These are phyloP conservation scores for Antedon mediterranea DNA, from an alignment of 53 echinoderm and acorn worm species.

Conservation along the genomic window DNA sequence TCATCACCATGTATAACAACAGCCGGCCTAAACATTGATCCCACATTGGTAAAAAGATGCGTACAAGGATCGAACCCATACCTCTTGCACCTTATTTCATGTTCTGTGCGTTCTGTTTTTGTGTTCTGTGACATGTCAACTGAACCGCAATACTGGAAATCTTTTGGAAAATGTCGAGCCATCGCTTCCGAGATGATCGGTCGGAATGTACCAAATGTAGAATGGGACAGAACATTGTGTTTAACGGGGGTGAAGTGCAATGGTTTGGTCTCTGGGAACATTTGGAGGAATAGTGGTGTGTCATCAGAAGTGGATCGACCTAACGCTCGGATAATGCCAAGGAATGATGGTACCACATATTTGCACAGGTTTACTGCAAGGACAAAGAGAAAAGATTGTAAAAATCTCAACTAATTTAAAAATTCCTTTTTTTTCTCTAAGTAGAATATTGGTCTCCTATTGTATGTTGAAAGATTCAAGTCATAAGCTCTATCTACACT, in stretches of 20 bases:
- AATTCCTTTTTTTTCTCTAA: too few species aligned
- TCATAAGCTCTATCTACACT: too few species aligned
- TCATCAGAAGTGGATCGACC: conserved; percentile 35
- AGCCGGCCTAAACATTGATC: conserved; percentile 37
- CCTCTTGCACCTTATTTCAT: conserved; percentile 13
- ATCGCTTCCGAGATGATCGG: conserved; percentile 82
- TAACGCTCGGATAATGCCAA: conserved; percentile 68
- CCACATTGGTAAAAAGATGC: conserved; percentile 40
- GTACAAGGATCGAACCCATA: conserved; percentile 28
- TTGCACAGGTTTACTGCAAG: conserved; percentile 31
- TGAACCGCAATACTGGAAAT: not conserved
- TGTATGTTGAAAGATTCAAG: too few species aligned
- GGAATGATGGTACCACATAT: conserved; percentile 54
- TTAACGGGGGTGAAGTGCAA: conserved; percentile 3
- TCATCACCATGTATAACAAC: conserved; percentile 20
- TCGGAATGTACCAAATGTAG: conserved; percentile 77
- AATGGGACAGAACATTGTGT: not conserved
- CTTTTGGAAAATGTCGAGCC: conserved; percentile 19
- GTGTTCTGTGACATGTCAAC: not conserved
- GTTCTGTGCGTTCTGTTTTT: not conserved
- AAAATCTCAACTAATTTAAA: too few species aligned
- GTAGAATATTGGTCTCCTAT: too few species aligned
- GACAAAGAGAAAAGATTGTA: not conserved
- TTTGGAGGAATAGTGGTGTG: conserved; percentile 44
- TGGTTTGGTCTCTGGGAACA: conserved; percentile 34